Percentiles rank a stretch among this genome's conserved stretches.
Evolutionary conservation across 92 coral and sea anemone species (phyloP).

Genomic region (Paragorgia papillata): DNA sequence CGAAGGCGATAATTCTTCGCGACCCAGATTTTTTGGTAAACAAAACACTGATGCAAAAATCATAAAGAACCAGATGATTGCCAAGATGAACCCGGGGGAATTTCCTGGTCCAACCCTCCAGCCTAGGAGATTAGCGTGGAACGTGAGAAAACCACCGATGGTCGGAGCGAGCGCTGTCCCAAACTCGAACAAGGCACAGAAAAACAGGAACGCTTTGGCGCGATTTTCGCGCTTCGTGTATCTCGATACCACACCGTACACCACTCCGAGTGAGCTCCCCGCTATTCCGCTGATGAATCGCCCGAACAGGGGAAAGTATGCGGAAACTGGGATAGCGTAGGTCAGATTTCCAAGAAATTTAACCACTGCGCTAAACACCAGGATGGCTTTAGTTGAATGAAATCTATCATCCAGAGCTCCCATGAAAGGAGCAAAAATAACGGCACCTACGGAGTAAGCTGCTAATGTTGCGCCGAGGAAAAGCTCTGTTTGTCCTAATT

Average conservation of each 20-base stretch:
- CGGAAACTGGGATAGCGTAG: not conserved
- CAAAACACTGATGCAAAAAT: conserved; percentile 9
- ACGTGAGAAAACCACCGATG: not conserved
- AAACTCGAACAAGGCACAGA: not conserved
- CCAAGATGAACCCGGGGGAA: conserved; percentile 5
- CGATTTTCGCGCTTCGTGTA: not conserved
- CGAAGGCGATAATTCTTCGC: not conserved
- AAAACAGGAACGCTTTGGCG: not conserved
- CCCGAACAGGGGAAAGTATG: conserved; percentile 10
- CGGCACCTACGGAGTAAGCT: not conserved
- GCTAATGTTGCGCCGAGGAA: conserved; percentile 1
- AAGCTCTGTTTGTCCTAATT: not conserved
- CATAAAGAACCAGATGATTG: not conserved
- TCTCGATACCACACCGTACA: not conserved
- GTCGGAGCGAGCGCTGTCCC: not conserved
- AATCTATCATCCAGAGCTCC: not conserved
- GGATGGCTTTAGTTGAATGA: not conserved
- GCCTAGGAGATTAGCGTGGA: not conserved
- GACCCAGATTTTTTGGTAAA: not conserved
- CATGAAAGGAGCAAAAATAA: not conserved
- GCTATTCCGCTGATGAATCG: not conserved
- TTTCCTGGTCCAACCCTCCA: not conserved
- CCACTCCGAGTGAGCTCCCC: not conserved
- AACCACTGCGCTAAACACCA: not conserved
- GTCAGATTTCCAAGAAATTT: not conserved